A percentile compares a stretch with the other conserved stretches of the same genome.
phyloP scores from a whole-genome alignment of 2,888 invertebrate genomes.

The Trichopria drosophilae region DNA sequence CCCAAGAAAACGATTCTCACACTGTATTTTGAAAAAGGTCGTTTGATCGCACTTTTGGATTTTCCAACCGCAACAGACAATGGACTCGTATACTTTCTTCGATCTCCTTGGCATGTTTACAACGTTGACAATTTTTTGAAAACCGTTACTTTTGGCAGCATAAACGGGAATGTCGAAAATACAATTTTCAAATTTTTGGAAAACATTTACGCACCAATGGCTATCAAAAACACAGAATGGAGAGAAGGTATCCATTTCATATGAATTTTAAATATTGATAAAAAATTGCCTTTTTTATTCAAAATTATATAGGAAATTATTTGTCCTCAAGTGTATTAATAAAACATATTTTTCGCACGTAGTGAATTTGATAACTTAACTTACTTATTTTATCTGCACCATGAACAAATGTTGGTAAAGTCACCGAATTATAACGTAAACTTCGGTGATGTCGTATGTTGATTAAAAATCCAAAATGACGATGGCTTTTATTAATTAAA shows the following conservation, averaged over 20 bases:
- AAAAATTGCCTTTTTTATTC: too few species aligned
- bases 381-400: too few species aligned
- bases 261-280: not conserved
- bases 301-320: too few species aligned
- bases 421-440: too few species aligned
- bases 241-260: slow-evolving; percentile 60
- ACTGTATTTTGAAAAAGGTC: slow-evolving; percentile 66
- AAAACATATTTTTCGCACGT: too few species aligned
- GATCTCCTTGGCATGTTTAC: slow-evolving; percentile 56
- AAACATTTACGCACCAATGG: slow-evolving; percentile 57
- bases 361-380: too few species aligned
- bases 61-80: slow-evolving; percentile 65
- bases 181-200: slow-evolving; percentile 46
- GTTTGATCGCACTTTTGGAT: slow-evolving; percentile 63
- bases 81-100: slow-evolving; percentile 71
- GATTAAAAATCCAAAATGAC: too few species aligned
- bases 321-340: too few species aligned
- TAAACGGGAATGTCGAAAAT: slow-evolving; percentile 36
- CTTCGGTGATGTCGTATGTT: too few species aligned
- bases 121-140: slow-evolving; percentile 45
- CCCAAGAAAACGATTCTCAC: slow-evolving; percentile 65
- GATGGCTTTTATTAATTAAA: too few species aligned
- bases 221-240: slow-evolving; percentile 60
- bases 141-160: slow-evolving; percentile 46
- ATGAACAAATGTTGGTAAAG: too few species aligned